phyloP scores from a whole-genome alignment of 2,113 vertebrate genomes.

The Hymenochirus boettgeri region DNA sequence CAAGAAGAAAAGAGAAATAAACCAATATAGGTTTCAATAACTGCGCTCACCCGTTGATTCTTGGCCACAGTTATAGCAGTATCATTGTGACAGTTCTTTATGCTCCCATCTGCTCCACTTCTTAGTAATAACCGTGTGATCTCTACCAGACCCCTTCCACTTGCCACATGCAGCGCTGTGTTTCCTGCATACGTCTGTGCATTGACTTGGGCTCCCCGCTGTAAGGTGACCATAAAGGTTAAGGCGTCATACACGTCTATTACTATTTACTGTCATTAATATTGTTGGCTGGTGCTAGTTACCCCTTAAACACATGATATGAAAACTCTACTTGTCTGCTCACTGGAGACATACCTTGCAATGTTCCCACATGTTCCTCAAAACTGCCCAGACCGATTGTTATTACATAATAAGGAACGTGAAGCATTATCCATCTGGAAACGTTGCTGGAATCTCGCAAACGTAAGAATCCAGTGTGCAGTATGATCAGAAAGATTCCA shows the following conservation, averaged over 20 bases:
- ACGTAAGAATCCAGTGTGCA: too few species aligned
- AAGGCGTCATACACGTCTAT: neutral
- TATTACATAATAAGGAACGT: too few species aligned
- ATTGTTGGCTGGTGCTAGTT: too few species aligned
- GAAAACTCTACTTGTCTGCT: too few species aligned
- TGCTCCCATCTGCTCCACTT: constrained; percentile 76
- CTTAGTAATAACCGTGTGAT: constrained; percentile 70
- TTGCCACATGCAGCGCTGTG: constrained; percentile 78
- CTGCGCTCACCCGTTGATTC: constrained; percentile 69
- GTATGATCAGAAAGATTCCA: too few species aligned
- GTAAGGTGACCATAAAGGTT: constrained; percentile 10
- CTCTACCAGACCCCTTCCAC: constrained; percentile 76
- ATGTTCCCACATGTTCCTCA: too few species aligned
- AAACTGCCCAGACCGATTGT: too few species aligned
- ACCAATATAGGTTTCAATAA: neutral
- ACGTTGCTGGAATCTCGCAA: too few species aligned
- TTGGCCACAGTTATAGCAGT: constrained; percentile 82
- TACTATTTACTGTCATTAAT: too few species aligned
- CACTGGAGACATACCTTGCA: too few species aligned
- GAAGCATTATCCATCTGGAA: too few species aligned
- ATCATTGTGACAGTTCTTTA: constrained; percentile 90
- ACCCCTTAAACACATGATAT: too few species aligned
- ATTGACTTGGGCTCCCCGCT: constrained; percentile 82
- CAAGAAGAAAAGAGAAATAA: neutral
- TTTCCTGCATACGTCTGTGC: constrained; percentile 81